These are phyloP conservation scores for Idaea biselata DNA, from an alignment of 2,888 invertebrate genomes.

Conservation along the genomic window DNA sequence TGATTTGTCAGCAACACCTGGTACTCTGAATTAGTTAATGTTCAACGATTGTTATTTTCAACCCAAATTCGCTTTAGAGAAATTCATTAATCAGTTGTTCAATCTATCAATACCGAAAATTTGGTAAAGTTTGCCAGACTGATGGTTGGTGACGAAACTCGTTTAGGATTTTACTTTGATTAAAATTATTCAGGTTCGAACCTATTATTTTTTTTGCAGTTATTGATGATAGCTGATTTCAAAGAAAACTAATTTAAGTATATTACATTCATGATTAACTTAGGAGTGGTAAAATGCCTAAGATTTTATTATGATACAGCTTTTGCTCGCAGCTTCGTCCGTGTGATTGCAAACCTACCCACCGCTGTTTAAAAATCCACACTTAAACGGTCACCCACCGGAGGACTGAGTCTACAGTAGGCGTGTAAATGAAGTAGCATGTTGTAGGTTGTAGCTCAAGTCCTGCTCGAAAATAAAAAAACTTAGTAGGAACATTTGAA, in stretches of 20 bases:
- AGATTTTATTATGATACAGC: no score
- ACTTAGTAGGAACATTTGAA: no score
- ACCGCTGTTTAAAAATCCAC: no score
- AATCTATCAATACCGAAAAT: background rate
- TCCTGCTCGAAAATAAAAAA: no score
- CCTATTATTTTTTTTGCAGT: background rate
- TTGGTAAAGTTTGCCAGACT: background rate
- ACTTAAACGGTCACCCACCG: no score
- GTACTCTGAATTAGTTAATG: conserved; percentile 34
- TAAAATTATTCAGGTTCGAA: background rate
- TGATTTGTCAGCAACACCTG: conserved; percentile 52
- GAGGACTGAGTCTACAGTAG: no score
- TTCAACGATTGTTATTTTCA: conserved; percentile 20
- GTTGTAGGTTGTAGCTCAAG: no score
- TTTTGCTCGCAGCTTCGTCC: no score
- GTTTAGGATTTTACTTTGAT: background rate
- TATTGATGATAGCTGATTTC: background rate
- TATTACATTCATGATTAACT: no score
- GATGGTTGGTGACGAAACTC: background rate
- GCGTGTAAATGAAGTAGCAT: no score
- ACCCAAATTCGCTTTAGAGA: conserved; percentile 5
- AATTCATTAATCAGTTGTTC: conserved; percentile 1
- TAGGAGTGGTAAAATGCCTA: no score
- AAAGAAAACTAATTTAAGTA: background rate
- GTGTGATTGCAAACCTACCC: no score